Conservation (phyloP, 2,113 vertebrate genomes). For the Chlamydotis undulata region DNA sequence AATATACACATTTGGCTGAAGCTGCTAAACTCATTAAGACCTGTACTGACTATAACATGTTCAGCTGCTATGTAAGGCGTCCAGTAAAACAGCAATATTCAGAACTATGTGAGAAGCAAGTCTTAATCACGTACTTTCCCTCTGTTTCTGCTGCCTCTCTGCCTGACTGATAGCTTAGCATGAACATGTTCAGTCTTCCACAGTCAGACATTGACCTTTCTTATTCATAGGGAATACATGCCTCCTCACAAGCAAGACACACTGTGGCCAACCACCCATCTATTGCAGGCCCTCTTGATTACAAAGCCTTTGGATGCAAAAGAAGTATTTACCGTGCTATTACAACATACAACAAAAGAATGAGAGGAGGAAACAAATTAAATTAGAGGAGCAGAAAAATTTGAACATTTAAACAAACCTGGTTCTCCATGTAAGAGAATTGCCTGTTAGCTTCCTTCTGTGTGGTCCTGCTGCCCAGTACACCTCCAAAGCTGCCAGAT, state of each 20-base stretch:
- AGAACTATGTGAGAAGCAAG: not conserved
- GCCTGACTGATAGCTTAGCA: not conserved
- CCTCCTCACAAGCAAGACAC: not conserved
- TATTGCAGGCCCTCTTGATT: not conserved
- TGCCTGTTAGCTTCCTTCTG: slow-evolving; percentile 88
- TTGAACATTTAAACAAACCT: slow-evolving; percentile 78
- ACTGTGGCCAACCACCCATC: not conserved
- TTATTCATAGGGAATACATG: not conserved
- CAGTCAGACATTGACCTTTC: not conserved
- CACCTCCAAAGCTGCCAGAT: slow-evolving; percentile 89
- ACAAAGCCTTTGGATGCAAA: not conserved
- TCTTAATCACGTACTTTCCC: not conserved
- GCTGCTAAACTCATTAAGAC: not conserved
- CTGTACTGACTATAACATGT: not conserved
- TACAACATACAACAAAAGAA: not conserved
- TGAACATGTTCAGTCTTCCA: not conserved
- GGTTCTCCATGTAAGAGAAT: slow-evolving; percentile 83
- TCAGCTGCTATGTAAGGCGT: not conserved
- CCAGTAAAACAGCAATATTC: not conserved
- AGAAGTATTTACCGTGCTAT: not conserved
- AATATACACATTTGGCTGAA: not conserved
- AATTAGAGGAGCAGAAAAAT: not conserved
- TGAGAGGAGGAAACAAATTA: not conserved
- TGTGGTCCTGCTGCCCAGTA: slow-evolving; percentile 85
- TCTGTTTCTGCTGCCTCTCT: not conserved